Evolutionary conservation across 2,113 vertebrate species (phyloP), one percentile per base, ranked within the genome.

Genomic region (Hydropotes inermis): DNA sequence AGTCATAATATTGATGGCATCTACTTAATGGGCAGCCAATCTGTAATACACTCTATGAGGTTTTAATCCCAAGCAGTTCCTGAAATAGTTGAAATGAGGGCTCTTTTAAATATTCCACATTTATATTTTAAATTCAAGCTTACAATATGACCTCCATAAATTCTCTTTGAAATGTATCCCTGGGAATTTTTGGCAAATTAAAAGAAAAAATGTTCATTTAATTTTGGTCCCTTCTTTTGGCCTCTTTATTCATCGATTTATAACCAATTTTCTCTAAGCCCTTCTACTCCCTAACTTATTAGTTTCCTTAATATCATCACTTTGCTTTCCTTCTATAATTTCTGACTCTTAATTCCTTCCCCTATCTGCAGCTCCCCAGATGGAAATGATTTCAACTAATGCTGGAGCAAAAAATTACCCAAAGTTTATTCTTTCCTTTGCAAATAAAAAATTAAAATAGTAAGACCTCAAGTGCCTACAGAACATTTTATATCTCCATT

Each of bases 131-230:
- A 91, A 95, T 55, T 60, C 21, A 87, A 58, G 13, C 50, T 87
- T 12, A 36, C 33, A 83, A 16, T 7, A 17, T 45, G n/a, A 45
- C 28, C 28, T 88, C 39, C 3, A 81, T 58, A 54, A 36, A 19
- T 76, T 92, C 30, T 61, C 12, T 91, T 45, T 94, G 43, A 67
- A 85, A 95, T 76, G 3, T 76, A 79, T 58, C 94, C 14, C 7
- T 5, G 21, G 93, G 55, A 91, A 82, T 89, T 82, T 84, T 36
- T 61, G 21, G 52, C 60, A 89, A 92, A 88, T 81, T 92, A 76
- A 87, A 96, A 89, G 81, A 60, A 85, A 60, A 95, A 96, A 82
- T 1, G 15, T 87, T 25, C n/a, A 45, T 58, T 88, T 96, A 61
- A 84, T 58, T 79, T 87, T 8, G 23, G 23, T 76, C 39, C 57